Evolutionary conservation across 2,888 invertebrate species (phyloP).

Genomic region (Ichneumoninae sp.): DNA sequence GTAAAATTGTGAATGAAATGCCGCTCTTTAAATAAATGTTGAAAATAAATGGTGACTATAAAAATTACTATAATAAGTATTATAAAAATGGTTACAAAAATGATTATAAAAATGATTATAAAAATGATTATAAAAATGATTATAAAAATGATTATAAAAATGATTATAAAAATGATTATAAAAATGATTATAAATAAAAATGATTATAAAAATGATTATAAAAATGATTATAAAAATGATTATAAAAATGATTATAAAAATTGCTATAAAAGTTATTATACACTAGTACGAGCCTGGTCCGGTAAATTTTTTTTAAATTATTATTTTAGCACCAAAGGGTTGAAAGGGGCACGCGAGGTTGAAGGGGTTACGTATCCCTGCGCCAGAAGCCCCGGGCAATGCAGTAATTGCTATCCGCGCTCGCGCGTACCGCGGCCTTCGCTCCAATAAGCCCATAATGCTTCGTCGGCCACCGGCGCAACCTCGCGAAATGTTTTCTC

Average conservation of each 20-base stretch:
- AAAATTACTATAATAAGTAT: too few species aligned
- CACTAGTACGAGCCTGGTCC: conserved; percentile 23
- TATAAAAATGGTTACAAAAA: conserved; percentile 10
- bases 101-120: conserved; percentile 16
- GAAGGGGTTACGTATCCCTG: conserved; percentile 48
- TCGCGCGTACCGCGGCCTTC: conserved; percentile 67
- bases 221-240: background rate
- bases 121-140: too few species aligned
- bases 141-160: too few species aligned
- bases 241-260: conserved; percentile 1
- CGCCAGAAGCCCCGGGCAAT: conserved; percentile 76
- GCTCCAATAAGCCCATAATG: conserved; percentile 66
- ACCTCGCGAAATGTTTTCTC: conserved; percentile 48
- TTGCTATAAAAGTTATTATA: conserved; percentile 35
- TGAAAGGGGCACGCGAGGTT: conserved; percentile 33
- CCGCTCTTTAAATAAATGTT: background rate
- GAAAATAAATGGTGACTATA: too few species aligned
- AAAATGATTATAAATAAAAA: too few species aligned
- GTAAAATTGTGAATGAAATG: background rate
- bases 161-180: too few species aligned
- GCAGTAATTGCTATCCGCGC: conserved; percentile 79
- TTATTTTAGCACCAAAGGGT: conserved; percentile 27
- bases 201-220: too few species aligned
- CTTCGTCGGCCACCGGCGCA: conserved; percentile 58
- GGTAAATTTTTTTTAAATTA: background rate